Conservation (phyloP, 1,140 invertebrate species). For the Drosophila ironensis region DNA sequence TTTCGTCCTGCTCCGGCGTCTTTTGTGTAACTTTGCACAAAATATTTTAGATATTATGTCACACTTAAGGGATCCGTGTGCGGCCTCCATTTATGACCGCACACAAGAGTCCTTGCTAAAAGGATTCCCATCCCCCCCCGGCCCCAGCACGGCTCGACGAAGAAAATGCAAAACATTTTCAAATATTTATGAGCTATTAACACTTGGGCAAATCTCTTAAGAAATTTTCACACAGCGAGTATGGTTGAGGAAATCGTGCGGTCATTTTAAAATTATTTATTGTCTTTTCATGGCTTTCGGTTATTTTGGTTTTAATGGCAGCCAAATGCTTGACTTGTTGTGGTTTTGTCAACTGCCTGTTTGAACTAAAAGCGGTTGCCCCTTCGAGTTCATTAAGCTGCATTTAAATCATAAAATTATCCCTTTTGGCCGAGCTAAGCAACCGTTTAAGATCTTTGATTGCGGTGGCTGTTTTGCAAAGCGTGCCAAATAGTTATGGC, state of each 20-base stretch:
- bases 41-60: conserved; percentile 79
- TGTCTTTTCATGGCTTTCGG: conserved; percentile 43
- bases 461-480: conserved; percentile 10
- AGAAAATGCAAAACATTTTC: conserved; percentile 76
- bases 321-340: conserved; percentile 20
- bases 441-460: conserved; percentile 13
- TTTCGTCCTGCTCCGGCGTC: conserved; percentile 1
- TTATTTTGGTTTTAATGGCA: conserved; percentile 38
- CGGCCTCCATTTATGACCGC: conserved; percentile 67
- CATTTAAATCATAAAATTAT: conserved; percentile 31
- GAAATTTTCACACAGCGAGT: conserved; percentile 28
- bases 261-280: conserved; percentile 47
- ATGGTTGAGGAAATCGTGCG: conserved; percentile 34
- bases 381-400: conserved; percentile 28
- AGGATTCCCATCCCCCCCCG: conserved; percentile 27
- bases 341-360: conserved; percentile 24
- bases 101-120: conserved; percentile 35
- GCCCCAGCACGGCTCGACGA: conserved; percentile 14
- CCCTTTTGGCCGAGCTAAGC: neutral
- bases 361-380: conserved; percentile 9
- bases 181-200: conserved; percentile 81
- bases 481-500: conserved; percentile 1
- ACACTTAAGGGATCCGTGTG: conserved; percentile 69
- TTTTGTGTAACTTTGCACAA: conserved; percentile 77
- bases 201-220: conserved; percentile 63